Conservation (phyloP, 2,113 vertebrate genomes). For the Vulpes vulpes region DNA sequence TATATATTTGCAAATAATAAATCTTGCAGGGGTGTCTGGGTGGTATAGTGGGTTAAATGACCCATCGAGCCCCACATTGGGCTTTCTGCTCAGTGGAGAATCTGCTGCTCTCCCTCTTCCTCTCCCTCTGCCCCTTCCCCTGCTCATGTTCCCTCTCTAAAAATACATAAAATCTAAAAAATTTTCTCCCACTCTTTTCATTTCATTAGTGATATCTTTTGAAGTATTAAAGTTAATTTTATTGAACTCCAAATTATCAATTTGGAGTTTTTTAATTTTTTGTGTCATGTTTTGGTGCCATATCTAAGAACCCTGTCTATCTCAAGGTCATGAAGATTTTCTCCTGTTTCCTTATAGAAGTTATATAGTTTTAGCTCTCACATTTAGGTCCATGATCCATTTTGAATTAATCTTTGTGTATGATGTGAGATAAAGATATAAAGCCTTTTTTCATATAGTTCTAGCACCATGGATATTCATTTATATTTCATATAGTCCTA, state of each 20-base stretch:
- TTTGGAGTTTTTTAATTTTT: background rate
- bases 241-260: background rate
- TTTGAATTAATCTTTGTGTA: conserved; percentile 19
- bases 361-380: background rate
- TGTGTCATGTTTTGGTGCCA: background rate
- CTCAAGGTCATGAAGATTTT: background rate
- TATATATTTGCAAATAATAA: background rate
- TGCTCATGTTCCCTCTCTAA: background rate
- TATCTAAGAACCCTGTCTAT: background rate
- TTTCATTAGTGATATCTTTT: background rate
- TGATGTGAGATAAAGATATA: background rate
- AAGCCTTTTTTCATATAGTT: background rate
- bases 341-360: background rate
- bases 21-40: background rate
- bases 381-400: background rate
- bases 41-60: background rate
- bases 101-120: background rate
- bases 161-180: background rate
- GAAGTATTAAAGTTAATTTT: conserved; percentile 7
- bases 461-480: background rate
- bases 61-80: background rate
- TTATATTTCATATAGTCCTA: background rate
- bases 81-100: background rate
- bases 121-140: background rate
- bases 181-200: background rate